phyloP scores from a whole-genome alignment of 2,113 vertebrate species.

The Alces alces region DNA sequence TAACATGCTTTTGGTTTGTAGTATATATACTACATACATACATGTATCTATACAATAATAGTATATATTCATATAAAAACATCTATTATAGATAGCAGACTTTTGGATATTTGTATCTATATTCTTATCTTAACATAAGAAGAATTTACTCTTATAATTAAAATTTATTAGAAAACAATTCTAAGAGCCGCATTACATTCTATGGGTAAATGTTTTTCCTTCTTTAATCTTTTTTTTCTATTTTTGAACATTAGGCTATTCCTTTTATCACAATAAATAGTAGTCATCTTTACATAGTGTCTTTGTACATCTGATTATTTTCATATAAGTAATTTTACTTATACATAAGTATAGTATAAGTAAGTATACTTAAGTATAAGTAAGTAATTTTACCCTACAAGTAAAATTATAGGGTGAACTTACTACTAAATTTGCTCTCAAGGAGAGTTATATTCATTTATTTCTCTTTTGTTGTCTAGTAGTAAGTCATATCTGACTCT shows the following conservation, averaged over 20 bases:
- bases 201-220: background rate
- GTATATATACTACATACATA: background rate
- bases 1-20: slow-evolving; percentile 8
- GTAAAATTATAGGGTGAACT: background rate
- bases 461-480: background rate
- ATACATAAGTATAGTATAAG: too few relatives aligned
- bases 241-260: background rate
- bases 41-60: background rate
- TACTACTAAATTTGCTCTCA: background rate
- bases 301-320: background rate
- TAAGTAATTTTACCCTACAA: background rate
- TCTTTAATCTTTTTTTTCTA: background rate
- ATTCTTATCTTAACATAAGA: background rate
- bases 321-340: background rate
- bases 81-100: background rate
- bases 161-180: slow-evolving; percentile 19
- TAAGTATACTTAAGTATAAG: too few relatives aligned
- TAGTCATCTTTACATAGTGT: background rate
- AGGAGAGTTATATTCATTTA: background rate
- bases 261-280: background rate
- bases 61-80: background rate
- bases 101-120: background rate
- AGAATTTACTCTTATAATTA: background rate
- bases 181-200: background rate
- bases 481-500: background rate